A percentile compares a stretch with the other conserved stretches of the same genome.
Conservation (phyloP, 2,113 vertebrate species). For the Carettochelys insculpta region DNA sequence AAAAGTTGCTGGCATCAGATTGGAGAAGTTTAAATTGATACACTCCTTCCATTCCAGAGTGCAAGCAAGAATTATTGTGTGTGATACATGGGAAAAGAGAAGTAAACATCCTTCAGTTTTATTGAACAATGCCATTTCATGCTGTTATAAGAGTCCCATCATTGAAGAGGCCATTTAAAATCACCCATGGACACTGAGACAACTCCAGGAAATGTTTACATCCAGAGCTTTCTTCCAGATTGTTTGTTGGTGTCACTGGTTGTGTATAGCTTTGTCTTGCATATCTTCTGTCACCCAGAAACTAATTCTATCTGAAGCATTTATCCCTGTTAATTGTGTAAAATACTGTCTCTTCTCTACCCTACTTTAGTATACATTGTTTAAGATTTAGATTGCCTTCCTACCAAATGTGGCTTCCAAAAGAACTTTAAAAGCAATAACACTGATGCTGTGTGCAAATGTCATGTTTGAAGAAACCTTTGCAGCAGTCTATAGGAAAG, state of each 20-base stretch:
- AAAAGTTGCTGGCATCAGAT: constrained; percentile 26
- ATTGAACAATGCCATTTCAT: constrained; percentile 22
- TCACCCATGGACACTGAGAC: constrained; percentile 11
- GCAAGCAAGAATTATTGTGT: constrained; percentile 47
- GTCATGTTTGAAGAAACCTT: constrained; percentile 20
- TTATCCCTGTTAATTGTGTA: neutral
- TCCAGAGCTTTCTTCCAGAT: constrained; percentile 1
- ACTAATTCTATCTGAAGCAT: neutral
- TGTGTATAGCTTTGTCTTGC: neutral
- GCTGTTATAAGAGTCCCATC: constrained; percentile 30
- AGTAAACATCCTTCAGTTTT: constrained; percentile 39
- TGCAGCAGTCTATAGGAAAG: neutral
- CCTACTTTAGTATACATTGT: neutral
- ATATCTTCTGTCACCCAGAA: constrained; percentile 1
- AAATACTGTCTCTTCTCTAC: neutral
- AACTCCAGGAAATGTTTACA: neutral
- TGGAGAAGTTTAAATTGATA: constrained; percentile 60
- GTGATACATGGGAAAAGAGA: constrained; percentile 18
- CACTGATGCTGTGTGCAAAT: neutral
- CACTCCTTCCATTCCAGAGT: constrained; percentile 29
- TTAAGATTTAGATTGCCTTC: constrained; percentile 8
- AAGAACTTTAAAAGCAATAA: neutral
- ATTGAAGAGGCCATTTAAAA: constrained; percentile 26
- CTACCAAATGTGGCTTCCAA: neutral
- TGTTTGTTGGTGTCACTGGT: constrained; percentile 11